Evolutionary conservation across 2,797 vertebrate species (phyloP).

Genomic region (Enteromius afrohamiltoni): DNA sequence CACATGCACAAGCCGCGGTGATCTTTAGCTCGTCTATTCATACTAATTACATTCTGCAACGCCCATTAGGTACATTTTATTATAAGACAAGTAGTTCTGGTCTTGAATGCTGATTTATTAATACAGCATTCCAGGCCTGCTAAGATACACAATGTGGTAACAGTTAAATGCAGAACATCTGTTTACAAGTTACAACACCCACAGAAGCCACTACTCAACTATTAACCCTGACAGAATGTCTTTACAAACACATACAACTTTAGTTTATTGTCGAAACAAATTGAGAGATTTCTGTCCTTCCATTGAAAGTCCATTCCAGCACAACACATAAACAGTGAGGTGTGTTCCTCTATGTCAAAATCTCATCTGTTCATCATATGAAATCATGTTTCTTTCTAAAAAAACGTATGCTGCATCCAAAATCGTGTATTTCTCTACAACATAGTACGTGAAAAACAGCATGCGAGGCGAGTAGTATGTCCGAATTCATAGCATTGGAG

Average conservation of each 20-base stretch:
- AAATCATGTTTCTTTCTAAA: background rate
- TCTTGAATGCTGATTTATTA: constrained; percentile 21
- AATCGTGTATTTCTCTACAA: too few species aligned
- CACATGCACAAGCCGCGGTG: constrained; percentile 17
- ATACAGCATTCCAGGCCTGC: background rate
- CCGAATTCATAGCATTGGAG: too few species aligned
- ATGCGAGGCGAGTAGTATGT: too few species aligned
- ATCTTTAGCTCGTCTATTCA: constrained; percentile 39
- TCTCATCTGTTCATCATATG: background rate
- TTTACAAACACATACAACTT: background rate
- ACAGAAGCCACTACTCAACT: background rate
- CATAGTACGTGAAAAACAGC: too few species aligned
- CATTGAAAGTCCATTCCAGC: background rate
- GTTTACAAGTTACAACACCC: background rate
- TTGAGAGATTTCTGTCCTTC: background rate
- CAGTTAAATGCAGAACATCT: background rate
- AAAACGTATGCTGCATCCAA: background rate
- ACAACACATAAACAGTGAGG: background rate
- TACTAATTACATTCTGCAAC: constrained; percentile 35
- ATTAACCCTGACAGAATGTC: background rate
- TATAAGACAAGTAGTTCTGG: constrained; percentile 9
- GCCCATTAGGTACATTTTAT: constrained; percentile 32
- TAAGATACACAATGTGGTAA: background rate
- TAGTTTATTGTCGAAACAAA: background rate
- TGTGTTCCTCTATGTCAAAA: background rate